Evolutionary conservation across 2,888 invertebrate species (phyloP).

Genomic region (Torymus aiolomorphi): DNA sequence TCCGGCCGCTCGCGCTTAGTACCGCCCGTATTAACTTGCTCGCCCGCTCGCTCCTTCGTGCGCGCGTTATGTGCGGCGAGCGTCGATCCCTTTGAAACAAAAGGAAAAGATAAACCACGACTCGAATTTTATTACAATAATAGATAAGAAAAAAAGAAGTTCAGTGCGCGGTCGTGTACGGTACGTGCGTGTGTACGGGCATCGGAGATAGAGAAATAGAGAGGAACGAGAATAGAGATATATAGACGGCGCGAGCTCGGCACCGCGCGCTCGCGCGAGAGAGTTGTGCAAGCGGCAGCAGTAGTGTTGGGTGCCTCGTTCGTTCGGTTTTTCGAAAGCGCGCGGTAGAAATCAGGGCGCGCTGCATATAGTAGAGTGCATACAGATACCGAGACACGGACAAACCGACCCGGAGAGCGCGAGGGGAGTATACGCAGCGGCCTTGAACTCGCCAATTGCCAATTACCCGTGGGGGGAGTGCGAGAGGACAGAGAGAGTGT

Average conservation of each 20-base stretch:
- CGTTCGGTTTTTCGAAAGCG: neutral
- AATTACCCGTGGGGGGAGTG: neutral
- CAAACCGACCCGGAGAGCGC: neutral
- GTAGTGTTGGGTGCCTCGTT: neutral
- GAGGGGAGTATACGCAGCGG: neutral
- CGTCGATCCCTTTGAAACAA: too few species aligned
- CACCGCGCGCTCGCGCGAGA: neutral
- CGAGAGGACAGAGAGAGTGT: too few species aligned
- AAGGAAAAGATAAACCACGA: too few species aligned
- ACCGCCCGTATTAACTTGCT: conserved; percentile 40
- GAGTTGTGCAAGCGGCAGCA: neutral
- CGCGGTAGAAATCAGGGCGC: conserved; percentile 3
- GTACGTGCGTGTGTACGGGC: too few species aligned
- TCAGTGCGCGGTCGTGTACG: too few species aligned
- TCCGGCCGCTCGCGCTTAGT: conserved; percentile 70
- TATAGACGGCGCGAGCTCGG: too few species aligned
- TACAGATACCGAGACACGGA: neutral
- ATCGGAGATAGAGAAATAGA: too few species aligned
- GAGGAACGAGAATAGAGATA: too few species aligned
- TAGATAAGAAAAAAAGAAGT: too few species aligned
- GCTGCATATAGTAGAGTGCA: neutral
- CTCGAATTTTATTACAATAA: too few species aligned
- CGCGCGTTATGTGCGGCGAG: conserved; percentile 2
- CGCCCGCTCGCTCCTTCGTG: conserved; percentile 33
- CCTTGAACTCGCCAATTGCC: conserved; percentile 24